phyloP scores from a whole-genome alignment of 2,888 invertebrate genomes.

The Lumbricus terrestris region DNA sequence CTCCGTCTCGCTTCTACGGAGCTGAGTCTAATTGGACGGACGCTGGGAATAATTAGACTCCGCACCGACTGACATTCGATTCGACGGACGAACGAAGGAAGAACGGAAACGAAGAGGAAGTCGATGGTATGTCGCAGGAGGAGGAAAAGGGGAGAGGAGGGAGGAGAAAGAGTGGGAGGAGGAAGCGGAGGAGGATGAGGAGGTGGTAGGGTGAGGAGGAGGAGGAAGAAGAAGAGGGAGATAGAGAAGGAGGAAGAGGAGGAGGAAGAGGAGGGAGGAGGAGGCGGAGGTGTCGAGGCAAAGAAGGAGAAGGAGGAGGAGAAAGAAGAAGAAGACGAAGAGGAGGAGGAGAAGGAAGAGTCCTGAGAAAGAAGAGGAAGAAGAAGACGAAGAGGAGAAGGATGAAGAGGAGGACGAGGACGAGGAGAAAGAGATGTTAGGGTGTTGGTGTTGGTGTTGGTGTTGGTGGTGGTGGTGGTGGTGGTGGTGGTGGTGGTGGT shows the following conservation, averaged over 20 bases:
- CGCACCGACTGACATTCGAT: background rate
- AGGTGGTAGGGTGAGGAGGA: background rate
- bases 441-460: no score
- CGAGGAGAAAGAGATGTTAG: no score
- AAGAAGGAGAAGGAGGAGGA: background rate
- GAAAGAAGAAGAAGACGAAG: background rate
- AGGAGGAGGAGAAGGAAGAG: background rate
- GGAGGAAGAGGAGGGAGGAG: background rate
- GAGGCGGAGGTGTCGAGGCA: no score
- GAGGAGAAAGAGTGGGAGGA: background rate
- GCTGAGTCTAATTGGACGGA: background rate
- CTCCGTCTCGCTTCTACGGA: background rate
- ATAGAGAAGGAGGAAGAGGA: background rate
- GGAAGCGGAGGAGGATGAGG: background rate
- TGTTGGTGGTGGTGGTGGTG: no score
- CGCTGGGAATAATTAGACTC: background rate
- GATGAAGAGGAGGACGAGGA: no score
- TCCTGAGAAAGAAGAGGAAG: no score
- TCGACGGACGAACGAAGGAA: background rate
- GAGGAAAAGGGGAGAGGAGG: background rate
- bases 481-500: no score
- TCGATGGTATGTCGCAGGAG: background rate
- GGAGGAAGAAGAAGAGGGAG: background rate
- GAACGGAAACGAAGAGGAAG: background rate
- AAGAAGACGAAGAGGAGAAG: no score